phyloP scores from a whole-genome alignment of 2,113 vertebrate genomes.

The Salvelinus sp. region DNA sequence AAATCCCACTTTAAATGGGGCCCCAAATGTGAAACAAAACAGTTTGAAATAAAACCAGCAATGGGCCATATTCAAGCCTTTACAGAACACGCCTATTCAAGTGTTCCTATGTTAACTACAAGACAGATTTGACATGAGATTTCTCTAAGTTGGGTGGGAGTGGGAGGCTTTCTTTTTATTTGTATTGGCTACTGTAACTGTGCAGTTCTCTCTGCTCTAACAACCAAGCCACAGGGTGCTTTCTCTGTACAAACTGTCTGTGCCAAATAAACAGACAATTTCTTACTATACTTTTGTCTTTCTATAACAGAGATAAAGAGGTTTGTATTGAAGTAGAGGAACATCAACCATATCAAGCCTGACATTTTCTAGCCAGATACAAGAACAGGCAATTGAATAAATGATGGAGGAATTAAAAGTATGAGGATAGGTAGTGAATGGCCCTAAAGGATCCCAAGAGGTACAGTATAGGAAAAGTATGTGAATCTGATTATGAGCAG shows the following conservation, averaged over 20 bases:
- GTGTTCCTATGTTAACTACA: constrained; percentile 33
- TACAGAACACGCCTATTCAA: constrained; percentile 49
- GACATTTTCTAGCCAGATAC: constrained; percentile 47
- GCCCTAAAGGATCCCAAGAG: too few relatives aligned
- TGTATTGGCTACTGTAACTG: constrained; percentile 50
- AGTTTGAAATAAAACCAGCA: constrained; percentile 68
- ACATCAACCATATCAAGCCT: constrained; percentile 56
- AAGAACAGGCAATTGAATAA: constrained; percentile 16
- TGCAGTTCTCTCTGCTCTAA: constrained; percentile 61
- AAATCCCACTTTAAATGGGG: constrained; percentile 59
- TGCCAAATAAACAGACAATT: constrained; percentile 52
- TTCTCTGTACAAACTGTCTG: constrained; percentile 52
- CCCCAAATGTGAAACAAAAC: constrained; percentile 55
- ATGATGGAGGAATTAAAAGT: constrained; percentile 20
- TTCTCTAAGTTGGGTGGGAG: constrained; percentile 41
- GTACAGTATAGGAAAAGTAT: neutral
- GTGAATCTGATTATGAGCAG: constrained; percentile 1
- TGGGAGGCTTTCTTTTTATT: constrained; percentile 41
- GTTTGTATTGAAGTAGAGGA: constrained; percentile 50
- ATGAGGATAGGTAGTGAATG: constrained; percentile 19
- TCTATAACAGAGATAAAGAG: constrained; percentile 48
- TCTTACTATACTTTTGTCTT: constrained; percentile 66
- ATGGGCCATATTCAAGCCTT: constrained; percentile 56
- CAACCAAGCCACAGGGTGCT: constrained; percentile 74
- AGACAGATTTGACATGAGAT: constrained; percentile 38